Evolutionary conservation across 2,113 vertebrate species (phyloP).

Genomic region (Syrrhaptes paradoxus): DNA sequence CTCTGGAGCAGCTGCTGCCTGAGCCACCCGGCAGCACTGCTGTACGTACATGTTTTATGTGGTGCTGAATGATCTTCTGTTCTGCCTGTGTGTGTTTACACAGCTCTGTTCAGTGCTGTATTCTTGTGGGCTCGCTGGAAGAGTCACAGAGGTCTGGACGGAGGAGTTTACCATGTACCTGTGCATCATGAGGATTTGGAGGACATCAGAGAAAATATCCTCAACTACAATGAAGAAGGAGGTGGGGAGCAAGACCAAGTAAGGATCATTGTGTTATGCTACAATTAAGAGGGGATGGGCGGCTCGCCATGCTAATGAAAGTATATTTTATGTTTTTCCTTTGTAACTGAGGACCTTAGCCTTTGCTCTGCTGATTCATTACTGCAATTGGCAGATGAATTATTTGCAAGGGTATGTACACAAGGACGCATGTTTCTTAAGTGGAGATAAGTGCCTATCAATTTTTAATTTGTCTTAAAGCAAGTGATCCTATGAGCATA

Average conservation of each 20-base stretch:
- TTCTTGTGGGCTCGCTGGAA: slow-evolving; percentile 83
- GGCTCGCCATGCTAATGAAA: neutral
- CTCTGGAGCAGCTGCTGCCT: neutral
- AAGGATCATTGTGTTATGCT: neutral
- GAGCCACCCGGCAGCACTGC: neutral
- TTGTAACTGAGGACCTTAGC: neutral
- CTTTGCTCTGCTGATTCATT: neutral
- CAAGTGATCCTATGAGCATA: neutral
- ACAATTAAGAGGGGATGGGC: neutral
- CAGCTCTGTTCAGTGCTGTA: slow-evolving; percentile 81
- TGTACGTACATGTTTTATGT: rapidly evolving
- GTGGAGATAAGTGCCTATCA: neutral
- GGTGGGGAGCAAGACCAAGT: slow-evolving; percentile 91
- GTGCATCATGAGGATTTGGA: slow-evolving; percentile 83
- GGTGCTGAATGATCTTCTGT: neutral
- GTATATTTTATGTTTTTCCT: neutral
- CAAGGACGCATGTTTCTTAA: neutral
- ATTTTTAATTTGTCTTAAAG: neutral
- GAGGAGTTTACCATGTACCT: slow-evolving; percentile 77
- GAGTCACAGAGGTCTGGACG: slow-evolving; percentile 76
- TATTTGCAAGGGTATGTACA: neutral
- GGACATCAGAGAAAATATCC: slow-evolving; percentile 88
- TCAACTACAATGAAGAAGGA: slow-evolving; percentile 90
- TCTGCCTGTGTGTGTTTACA: slow-evolving; percentile 61
- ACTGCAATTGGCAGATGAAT: neutral